phyloP scores from a whole-genome alignment of 1,140 invertebrate genomes.

The Drosophila persimilis region DNA sequence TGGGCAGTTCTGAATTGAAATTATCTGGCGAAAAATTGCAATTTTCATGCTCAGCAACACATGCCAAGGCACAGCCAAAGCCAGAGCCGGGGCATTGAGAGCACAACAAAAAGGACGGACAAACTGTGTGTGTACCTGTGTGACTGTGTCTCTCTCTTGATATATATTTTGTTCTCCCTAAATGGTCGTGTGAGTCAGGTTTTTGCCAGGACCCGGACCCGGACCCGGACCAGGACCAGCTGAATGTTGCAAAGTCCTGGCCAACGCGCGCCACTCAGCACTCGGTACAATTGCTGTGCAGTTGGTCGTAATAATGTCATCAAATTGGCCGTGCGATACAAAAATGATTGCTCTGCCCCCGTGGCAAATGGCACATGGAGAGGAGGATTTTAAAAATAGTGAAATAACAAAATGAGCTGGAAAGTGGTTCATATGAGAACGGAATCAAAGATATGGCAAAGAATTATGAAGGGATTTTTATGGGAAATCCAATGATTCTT shows the following conservation, averaged over 20 bases:
- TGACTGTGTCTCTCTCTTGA: not conserved
- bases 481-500: no score
- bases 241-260: no score
- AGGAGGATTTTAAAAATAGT: not conserved
- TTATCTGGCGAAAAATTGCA: constrained; percentile 70
- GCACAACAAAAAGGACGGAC: no score
- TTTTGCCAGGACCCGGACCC: no score
- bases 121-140: not conserved
- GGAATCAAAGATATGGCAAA: no score
- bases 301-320: constrained; percentile 65
- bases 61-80: constrained; percentile 27
- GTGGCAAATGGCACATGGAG: constrained; percentile 19
- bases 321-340: constrained; percentile 46
- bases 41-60: constrained; percentile 65
- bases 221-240: no score
- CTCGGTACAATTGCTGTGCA: constrained; percentile 38
- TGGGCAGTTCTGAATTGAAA: constrained; percentile 30
- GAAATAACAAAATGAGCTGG: not conserved
- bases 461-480: no score
- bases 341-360: constrained; percentile 10
- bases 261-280: not conserved
- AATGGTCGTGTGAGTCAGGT: no score
- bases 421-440: not conserved
- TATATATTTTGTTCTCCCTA: no score
- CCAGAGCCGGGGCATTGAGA: no score